Evolutionary conservation across 2,113 vertebrate genomes (phyloP).

Genomic region (Calidris pygmaea): DNA sequence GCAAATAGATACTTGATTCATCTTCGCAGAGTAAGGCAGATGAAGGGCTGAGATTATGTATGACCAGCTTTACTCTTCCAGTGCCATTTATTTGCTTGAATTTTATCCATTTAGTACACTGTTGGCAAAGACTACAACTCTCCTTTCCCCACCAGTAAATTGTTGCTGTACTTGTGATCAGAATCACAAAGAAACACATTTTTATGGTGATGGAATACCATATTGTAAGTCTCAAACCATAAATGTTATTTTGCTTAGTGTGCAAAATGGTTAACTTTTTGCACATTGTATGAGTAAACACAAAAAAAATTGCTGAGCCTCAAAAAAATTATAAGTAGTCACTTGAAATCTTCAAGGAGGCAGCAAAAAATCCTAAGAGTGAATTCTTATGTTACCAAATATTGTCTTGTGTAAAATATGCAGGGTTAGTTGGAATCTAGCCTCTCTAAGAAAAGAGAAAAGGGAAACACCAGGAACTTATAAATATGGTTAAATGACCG

Average conservation of each 20-base stretch:
- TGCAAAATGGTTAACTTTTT: background rate
- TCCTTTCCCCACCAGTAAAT: background rate
- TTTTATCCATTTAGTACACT: background rate
- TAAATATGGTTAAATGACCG: background rate
- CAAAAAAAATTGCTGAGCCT: background rate
- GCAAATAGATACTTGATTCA: background rate
- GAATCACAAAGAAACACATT: background rate
- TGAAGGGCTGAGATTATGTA: background rate
- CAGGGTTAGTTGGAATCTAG: background rate
- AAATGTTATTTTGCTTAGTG: background rate
- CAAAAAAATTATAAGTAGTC: background rate
- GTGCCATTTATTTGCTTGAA: background rate
- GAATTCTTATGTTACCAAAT: background rate
- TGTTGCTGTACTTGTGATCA: background rate
- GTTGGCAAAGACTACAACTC: background rate
- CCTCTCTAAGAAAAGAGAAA: background rate
- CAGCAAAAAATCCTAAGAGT: constrained; percentile 5
- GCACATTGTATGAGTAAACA: background rate
- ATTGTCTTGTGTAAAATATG: background rate
- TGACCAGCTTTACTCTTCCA: background rate
- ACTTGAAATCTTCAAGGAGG: background rate
- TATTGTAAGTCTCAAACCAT: background rate
- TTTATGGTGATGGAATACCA: background rate
- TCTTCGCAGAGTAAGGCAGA: background rate
- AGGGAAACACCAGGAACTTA: background rate